Evolutionary conservation across 2,888 invertebrate species (phyloP).

Genomic region (Polietes domitor): DNA sequence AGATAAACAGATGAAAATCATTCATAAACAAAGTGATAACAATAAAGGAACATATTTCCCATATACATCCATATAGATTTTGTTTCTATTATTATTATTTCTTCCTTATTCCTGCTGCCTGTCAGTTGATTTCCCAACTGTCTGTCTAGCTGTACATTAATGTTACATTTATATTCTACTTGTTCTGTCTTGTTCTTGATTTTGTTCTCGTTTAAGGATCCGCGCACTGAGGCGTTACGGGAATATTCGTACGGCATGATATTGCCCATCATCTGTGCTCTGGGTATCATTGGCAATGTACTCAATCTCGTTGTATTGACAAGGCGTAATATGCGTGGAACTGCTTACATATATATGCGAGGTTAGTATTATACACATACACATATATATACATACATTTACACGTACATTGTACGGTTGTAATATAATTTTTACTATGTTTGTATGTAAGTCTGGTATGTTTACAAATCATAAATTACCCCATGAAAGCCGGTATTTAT

Average conservation of each 20-base stretch:
- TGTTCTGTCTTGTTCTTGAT: conserved; percentile 4
- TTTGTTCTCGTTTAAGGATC: conserved; percentile 81
- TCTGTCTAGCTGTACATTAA: conserved; percentile 27
- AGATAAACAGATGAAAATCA: too few relatives aligned
- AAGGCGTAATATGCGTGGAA: conserved; percentile 88
- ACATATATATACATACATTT: not conserved
- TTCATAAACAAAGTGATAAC: conserved; percentile 58
- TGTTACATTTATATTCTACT: conserved; percentile 35
- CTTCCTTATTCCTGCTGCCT: conserved; percentile 1
- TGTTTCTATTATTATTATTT: conserved; percentile 40
- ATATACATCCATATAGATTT: conserved; percentile 20
- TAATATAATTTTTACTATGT: not conserved
- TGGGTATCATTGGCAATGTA: conserved; percentile 89
- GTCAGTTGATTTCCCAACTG: conserved; percentile 56
- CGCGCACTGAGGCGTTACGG: conserved; percentile 83
- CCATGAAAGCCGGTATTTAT: conserved; percentile 24
- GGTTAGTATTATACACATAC: conserved; percentile 81
- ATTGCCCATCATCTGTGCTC: conserved; percentile 86
- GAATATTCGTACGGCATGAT: conserved; percentile 86
- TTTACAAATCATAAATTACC: conserved; percentile 40
- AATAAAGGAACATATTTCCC: conserved; percentile 26
- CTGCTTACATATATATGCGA: conserved; percentile 90
- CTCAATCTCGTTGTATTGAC: conserved; percentile 90
- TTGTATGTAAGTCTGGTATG: not conserved
- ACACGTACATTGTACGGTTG: not conserved